Conservation (phyloP, 2,888 invertebrate genomes). For the Stomorhina lunata region DNA sequence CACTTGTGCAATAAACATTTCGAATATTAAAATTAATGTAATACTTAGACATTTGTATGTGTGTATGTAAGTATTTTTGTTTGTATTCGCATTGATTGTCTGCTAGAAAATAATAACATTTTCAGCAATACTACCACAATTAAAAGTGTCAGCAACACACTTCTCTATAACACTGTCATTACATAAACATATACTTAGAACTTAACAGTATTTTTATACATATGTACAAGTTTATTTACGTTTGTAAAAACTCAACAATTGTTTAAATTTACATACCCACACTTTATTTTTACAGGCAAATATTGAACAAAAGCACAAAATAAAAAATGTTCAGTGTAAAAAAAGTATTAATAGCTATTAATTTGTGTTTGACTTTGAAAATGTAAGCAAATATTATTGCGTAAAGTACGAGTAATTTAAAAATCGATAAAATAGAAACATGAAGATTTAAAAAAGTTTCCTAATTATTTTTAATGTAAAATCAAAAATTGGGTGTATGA, state of each 20-base stretch:
- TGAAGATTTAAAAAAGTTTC: too few species aligned
- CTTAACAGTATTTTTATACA: too few species aligned
- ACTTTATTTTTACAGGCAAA: too few species aligned
- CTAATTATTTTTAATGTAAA: too few species aligned
- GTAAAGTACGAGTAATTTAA: too few species aligned
- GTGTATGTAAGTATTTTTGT: too few species aligned
- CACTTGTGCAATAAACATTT: slow-evolving; percentile 20
- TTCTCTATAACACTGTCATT: slow-evolving; percentile 4
- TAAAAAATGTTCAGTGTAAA: neutral
- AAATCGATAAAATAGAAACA: too few species aligned
- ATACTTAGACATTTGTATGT: too few species aligned
- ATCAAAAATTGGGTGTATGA: too few species aligned
- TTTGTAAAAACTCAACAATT: neutral
- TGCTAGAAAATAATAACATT: slow-evolving; percentile 32
- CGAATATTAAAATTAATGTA: neutral
- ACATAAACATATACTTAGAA: neutral
- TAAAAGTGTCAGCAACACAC: slow-evolving; percentile 59
- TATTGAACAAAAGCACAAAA: neutral
- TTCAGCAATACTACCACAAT: slow-evolving; percentile 48
- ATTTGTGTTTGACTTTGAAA: too few species aligned
- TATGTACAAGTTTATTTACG: neutral
- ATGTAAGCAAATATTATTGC: too few species aligned
- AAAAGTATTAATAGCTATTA: slow-evolving; percentile 19
- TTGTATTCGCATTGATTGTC: slow-evolving; percentile 45
- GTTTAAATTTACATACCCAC: neutral